These are phyloP conservation scores for Tenrec ecaudatus DNA, from an alignment of 2,113 vertebrate species.

Conservation along the genomic window DNA sequence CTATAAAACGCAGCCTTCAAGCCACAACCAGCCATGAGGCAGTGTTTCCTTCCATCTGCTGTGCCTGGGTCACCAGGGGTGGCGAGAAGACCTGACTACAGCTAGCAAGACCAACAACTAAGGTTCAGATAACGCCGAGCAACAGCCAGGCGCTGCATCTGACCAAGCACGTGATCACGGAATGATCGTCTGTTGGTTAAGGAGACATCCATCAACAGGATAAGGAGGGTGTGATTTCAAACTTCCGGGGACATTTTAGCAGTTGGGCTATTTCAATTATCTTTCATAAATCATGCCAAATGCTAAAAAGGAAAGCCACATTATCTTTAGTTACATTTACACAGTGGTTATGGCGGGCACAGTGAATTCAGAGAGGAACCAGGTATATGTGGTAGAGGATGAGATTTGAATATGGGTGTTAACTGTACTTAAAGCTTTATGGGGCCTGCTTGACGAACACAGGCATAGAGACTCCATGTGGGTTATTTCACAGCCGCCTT, in stretches of 20 bases:
- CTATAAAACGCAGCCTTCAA: too few species aligned
- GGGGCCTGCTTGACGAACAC: neutral
- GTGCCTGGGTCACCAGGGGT: too few species aligned
- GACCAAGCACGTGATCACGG: neutral
- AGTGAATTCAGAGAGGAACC: neutral
- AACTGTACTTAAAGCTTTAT: neutral
- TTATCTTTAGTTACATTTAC: neutral
- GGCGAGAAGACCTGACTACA: neutral
- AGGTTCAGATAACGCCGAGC: neutral
- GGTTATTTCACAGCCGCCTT: neutral
- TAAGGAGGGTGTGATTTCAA: neutral
- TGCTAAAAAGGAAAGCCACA: neutral
- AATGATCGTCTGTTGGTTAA: neutral
- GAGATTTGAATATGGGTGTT: neutral
- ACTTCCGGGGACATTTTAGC: neutral
- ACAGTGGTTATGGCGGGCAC: neutral
- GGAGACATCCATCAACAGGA: neutral
- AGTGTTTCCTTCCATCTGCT: too few species aligned
- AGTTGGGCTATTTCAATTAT: neutral
- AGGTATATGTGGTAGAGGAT: neutral
- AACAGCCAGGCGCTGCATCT: neutral
- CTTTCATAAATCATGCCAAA: neutral
- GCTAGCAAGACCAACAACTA: neutral
- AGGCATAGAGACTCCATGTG: neutral
- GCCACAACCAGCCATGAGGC: too few species aligned